These are phyloP conservation scores for Perizoma affinitatum DNA, from an alignment of 2,888 invertebrate genomes.

Conservation along the genomic window DNA sequence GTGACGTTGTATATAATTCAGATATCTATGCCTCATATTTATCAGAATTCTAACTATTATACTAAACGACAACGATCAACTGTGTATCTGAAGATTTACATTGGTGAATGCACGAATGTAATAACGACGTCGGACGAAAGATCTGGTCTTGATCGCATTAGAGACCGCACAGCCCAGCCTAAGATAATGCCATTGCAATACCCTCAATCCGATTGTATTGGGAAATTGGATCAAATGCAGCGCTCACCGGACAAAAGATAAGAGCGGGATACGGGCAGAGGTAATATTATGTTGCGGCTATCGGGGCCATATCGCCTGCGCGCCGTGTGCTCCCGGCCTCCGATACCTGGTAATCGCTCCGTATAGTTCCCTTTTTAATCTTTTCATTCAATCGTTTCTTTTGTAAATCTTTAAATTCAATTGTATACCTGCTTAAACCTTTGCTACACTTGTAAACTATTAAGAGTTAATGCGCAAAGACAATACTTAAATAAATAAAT, in stretches of 20 bases:
- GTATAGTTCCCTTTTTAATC: slow-evolving; percentile 54
- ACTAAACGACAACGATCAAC: slow-evolving; percentile 34
- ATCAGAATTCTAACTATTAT: neutral
- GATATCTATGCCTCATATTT: neutral
- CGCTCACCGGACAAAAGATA: slow-evolving; percentile 81
- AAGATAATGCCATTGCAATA: slow-evolving; percentile 83
- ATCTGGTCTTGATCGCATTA: slow-evolving; percentile 72
- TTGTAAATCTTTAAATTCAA: slow-evolving; percentile 50
- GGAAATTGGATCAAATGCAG: slow-evolving; percentile 85
- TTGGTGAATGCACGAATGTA: slow-evolving; percentile 43
- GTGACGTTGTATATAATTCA: too few species aligned
- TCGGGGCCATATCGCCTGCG: slow-evolving; percentile 52
- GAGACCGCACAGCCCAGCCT: slow-evolving; percentile 64
- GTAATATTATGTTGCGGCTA: slow-evolving; percentile 73
- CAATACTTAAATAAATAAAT: slow-evolving; percentile 29
- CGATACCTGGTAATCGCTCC: slow-evolving; percentile 57
- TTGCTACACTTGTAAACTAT: slow-evolving; percentile 42
- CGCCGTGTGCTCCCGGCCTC: slow-evolving; percentile 47
- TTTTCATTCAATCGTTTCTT: slow-evolving; percentile 52
- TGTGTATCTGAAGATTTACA: slow-evolving; percentile 34
- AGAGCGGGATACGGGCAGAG: slow-evolving; percentile 67
- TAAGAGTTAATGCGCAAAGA: slow-evolving; percentile 30
- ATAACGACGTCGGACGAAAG: slow-evolving; percentile 54
- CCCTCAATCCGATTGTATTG: slow-evolving; percentile 82
- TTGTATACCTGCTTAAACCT: slow-evolving; percentile 52